phyloP scores from a whole-genome alignment of 2,113 vertebrate genomes.

The Phaethon lepturus region DNA sequence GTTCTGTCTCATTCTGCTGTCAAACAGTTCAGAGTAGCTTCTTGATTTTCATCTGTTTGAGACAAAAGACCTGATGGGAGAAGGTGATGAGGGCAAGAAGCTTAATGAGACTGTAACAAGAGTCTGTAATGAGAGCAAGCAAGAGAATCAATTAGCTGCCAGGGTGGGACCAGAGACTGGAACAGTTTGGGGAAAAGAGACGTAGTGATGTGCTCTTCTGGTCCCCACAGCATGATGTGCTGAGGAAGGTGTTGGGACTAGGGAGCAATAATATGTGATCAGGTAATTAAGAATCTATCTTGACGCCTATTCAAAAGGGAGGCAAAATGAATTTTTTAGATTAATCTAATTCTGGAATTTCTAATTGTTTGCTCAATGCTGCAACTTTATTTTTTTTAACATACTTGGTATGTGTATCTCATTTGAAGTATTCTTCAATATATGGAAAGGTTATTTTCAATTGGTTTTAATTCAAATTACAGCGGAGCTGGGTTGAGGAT shows the following conservation, averaged over 20 bases:
- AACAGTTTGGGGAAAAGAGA: not conserved
- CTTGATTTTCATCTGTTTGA: not conserved
- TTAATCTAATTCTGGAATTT: not conserved
- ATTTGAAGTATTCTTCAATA: not conserved
- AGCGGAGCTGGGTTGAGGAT: not conserved
- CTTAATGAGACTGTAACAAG: not conserved
- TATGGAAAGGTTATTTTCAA: not conserved
- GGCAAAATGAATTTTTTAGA: not conserved
- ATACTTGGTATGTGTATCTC: rapidly evolving
- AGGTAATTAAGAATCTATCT: not conserved
- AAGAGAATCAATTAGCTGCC: not conserved
- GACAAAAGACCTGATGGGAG: not conserved
- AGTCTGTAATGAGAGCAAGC: not conserved
- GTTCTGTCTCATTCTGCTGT: not conserved
- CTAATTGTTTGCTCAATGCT: not conserved
- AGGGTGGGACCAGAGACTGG: not conserved
- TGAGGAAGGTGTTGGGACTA: not conserved
- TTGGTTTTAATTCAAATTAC: not conserved
- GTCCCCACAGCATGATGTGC: not conserved
- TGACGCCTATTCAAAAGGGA: not conserved
- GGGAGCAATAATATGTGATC: not conserved
- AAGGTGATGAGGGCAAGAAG: not conserved
- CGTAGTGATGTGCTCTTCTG: not conserved
- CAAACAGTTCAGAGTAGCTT: not conserved
- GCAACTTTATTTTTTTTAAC: not conserved